Evolutionary conservation across 2,888 invertebrate species (phyloP), one percentile per base, ranked within the genome.

Genomic region (Trichopria drosophilae): DNA sequence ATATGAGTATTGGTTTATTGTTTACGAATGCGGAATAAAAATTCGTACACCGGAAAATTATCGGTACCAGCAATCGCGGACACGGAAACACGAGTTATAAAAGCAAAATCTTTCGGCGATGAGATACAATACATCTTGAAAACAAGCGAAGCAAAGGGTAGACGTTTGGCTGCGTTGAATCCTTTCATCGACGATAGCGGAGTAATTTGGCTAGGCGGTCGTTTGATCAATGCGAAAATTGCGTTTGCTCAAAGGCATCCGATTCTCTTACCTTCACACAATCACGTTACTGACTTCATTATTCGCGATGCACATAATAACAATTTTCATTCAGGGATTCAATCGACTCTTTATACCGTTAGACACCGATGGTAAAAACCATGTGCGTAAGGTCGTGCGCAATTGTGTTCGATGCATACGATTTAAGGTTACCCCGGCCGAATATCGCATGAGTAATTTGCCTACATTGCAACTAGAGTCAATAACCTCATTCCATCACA

Each of bases 371-470:
- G 59, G 60, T 5, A 41, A 55, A 1, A 55, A 58, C 19, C 53
- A 55, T 22, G 52, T 57, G 1, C 43, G 55, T 13, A 47, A 53
- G 24, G 19, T 53, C 6, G 16, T 58, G 19, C 43, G 48, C 9
- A 29, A 26, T 20, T 59, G 50, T 16, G 29, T 55, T 4, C 9
- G 9, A 6, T 54, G 56, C 6, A 9, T 29, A 28, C 2, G 3
- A 16, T 1, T n/a, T 31, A 7, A n/a, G n/a, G n/a, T n/a, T n/a
- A n/a, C n/a, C n/a, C n/a, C n/a, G n/a, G n/a, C n/a, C n/a, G n/a
- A n/a, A n/a, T 37, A 44, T 10, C 12, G 7, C 23, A 70, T 71
- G 69, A 65, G 61, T 7, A 29, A 67, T 26, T 55, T 69, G 20
- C 70, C 67, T 1, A 23, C 7, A 9, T 29, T 47, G 3, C 32